Percentiles rank a stretch among this genome's conserved stretches.
These are phyloP conservation scores for Aplochiton taeniatus DNA, from an alignment of 2,797 vertebrate species.

Conservation along the genomic window DNA sequence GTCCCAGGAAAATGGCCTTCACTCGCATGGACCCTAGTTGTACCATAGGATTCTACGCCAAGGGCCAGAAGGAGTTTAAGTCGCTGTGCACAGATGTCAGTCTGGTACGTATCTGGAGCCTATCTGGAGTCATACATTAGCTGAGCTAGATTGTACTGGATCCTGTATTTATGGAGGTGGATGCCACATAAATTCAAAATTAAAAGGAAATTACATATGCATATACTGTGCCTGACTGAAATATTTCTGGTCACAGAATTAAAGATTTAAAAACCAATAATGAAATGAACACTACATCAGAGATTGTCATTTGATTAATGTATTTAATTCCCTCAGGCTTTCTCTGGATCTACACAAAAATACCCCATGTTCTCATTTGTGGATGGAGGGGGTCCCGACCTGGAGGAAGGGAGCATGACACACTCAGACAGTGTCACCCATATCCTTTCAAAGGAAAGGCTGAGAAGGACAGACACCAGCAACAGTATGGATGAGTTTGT, in stretches of 20 bases:
- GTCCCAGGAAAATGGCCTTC: constrained; percentile 85
- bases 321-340: constrained; percentile 65
- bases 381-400: constrained; percentile 75
- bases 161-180: no score
- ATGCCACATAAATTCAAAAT: no score
- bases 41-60: constrained; percentile 88
- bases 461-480: constrained; percentile 51
- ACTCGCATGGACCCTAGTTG: constrained; percentile 92
- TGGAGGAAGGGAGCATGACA: constrained; percentile 53
- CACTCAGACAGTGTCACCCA: constrained; percentile 54
- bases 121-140: neutral
- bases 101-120: constrained; percentile 61
- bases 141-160: no score
- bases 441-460: constrained; percentile 48
- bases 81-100: constrained; percentile 72
- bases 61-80: constrained; percentile 78
- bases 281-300: no score
- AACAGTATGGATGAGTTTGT: constrained; percentile 86
- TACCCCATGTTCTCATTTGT: constrained; percentile 89
- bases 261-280: no score
- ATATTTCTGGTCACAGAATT: no score
- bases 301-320: neutral
- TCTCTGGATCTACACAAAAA: constrained; percentile 75
- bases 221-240: no score
- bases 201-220: no score